phyloP scores from a whole-genome alignment of 2,113 vertebrate genomes.

The Physeter macrocephalus region DNA sequence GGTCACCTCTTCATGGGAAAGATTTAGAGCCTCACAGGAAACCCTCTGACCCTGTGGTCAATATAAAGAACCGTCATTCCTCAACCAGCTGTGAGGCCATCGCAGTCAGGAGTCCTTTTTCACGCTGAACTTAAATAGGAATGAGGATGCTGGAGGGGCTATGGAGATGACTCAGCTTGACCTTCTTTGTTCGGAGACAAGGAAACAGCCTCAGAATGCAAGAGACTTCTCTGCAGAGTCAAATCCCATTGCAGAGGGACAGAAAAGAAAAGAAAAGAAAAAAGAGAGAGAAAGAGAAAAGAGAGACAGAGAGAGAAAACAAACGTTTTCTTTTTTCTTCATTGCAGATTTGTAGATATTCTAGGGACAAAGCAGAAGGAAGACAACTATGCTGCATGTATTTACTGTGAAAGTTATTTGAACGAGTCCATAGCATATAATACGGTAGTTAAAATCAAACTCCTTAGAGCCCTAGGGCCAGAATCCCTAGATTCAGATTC shows the following conservation, averaged over 20 bases:
- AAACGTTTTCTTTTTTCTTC: not conserved
- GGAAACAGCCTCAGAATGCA: not conserved
- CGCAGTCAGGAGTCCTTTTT: rapidly evolving
- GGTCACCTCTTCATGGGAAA: not conserved
- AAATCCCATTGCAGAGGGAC: not conserved
- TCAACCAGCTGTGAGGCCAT: not conserved
- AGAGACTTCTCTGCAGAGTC: not conserved
- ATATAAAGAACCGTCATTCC: not conserved
- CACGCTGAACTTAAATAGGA: not conserved
- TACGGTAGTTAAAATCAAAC: not conserved
- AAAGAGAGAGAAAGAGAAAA: not conserved
- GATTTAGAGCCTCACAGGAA: not conserved
- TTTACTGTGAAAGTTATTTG: not conserved
- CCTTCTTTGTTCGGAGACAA: not conserved
- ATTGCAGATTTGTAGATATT: not conserved
- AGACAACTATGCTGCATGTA: not conserved
- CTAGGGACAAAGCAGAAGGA: not conserved
- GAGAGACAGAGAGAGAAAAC: not conserved
- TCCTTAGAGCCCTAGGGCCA: rapidly evolving
- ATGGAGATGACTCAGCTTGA: not conserved
- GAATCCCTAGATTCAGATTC: not conserved
- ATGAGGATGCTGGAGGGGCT: not conserved
- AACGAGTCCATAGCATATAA: rapidly evolving
- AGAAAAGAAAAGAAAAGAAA: not conserved
- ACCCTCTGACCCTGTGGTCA: too few relatives aligned